These are phyloP conservation scores for Poecilia picta DNA, from an alignment of 2,797 vertebrate genomes.

Conservation along the genomic window DNA sequence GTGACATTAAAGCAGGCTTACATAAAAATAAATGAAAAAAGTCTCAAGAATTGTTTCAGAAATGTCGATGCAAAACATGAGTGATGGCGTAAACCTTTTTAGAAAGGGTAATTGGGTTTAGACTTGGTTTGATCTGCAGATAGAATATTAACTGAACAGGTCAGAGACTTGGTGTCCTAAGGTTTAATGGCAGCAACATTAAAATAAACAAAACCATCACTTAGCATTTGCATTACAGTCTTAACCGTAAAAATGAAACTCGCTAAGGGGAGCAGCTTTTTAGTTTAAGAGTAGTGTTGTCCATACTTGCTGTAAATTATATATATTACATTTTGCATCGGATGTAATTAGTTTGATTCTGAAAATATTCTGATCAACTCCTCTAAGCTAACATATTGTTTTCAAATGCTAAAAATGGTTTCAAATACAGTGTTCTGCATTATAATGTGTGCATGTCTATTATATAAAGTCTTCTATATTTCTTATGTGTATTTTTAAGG, in stretches of 20 bases:
- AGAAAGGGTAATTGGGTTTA: slow-evolving; percentile 32
- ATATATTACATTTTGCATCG: not conserved
- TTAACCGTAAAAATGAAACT: not conserved
- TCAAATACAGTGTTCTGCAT: not conserved
- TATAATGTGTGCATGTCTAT: not conserved
- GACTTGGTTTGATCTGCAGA: slow-evolving; percentile 13
- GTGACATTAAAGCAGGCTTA: slow-evolving; percentile 21
- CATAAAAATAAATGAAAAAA: not conserved
- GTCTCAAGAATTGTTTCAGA: slow-evolving; percentile 20
- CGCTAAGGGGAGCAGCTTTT: not conserved
- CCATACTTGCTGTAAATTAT: not conserved
- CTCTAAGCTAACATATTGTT: not conserved
- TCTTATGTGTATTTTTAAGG: not conserved
- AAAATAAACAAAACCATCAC: not conserved
- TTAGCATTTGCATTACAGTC: not conserved
- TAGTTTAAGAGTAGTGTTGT: not conserved
- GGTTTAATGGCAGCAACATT: slow-evolving; percentile 7
- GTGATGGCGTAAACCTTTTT: slow-evolving; percentile 29
- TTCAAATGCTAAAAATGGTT: not conserved
- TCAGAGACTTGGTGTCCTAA: slow-evolving; percentile 1
- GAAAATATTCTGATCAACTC: not conserved
- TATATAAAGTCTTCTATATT: not conserved
- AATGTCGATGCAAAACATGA: slow-evolving; percentile 30
- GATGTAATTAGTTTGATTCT: not conserved
- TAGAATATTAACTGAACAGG: slow-evolving; percentile 2